Base-by-base conservation (phyloP, 2,888 invertebrate genomes). In the Aphidoletes aphidimyza region DNA sequence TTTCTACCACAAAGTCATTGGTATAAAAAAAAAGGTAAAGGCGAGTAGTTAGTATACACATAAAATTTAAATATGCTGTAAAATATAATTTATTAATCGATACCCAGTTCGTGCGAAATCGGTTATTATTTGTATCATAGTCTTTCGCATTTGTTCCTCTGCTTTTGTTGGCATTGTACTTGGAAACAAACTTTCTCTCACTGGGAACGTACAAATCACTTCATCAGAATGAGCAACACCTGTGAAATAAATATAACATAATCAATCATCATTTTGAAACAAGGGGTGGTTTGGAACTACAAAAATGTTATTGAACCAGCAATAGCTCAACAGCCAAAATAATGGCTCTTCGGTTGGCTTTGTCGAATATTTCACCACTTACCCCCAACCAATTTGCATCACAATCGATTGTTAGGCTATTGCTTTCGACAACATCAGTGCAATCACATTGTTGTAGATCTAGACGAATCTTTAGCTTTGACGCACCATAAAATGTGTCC, bases 101-200 rank as follows among this genome's bases (percentile, higher is more conserved):
- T 89, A 95, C 95, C 94, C 94, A 84, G 91, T 91, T 84, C 91
- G 92, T 0, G 95, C 95, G 88, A 96, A 96, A 88, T 95, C 95
- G 0, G 92, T 92, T 94, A 95, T 96, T 59, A 95, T 88, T 0
- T 91, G 91, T 0, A 94, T 91, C 85, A 96, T 89, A 3, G 92
- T 88, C 86, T 93, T 91, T 8, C 93, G 91, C n/a, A 95, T 91
- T 87, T 91, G 89, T 17, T 91, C 87, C 87, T 95, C 95, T 85
- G 92, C 89, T 17, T 91, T 88, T 0, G 92, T 92, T 5, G 93
- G 90, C 9, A 91, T 90, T 1, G 92, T 90, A 39, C 91, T 90
- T 0, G 93, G 91, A 87, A 95, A 94, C 6, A 93, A 87, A 69
- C 88, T 89, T 26, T 54, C 22, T 22, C 54, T 54, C 6, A 54